Conservation (phyloP, 1,140 invertebrate genomes). For the Zaprionus ghesquierei region DNA sequence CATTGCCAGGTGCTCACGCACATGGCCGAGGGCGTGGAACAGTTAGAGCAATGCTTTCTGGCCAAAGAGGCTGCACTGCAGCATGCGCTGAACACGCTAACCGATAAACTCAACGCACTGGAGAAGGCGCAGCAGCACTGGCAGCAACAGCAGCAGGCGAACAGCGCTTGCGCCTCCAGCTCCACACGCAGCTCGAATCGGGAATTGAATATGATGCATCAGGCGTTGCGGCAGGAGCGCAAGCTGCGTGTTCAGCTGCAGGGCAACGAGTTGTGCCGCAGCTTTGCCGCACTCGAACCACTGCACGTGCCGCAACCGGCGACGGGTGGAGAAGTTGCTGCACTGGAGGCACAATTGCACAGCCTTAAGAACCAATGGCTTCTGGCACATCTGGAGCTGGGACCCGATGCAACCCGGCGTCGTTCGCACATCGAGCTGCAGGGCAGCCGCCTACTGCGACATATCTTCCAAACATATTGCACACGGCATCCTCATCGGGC, state of each 20-base stretch:
- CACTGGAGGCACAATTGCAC: conserved; percentile 49
- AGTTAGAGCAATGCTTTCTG: conserved; percentile 56
- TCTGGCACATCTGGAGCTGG: conserved; percentile 54
- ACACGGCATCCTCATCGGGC: conserved; percentile 66
- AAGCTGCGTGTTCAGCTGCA: conserved; percentile 49
- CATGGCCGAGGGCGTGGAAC: conserved; percentile 60
- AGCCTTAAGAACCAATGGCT: conserved; percentile 62
- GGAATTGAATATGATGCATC: conserved; percentile 61
- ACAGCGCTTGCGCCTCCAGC: conserved; percentile 54
- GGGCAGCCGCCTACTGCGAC: conserved; percentile 60
- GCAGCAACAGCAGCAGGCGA: conserved; percentile 52
- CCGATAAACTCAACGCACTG: conserved; percentile 47
- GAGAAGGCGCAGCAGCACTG: conserved; percentile 57
- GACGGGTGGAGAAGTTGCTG: conserved; percentile 14
- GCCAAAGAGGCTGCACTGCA: conserved; percentile 56
- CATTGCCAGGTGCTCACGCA: conserved; percentile 84
- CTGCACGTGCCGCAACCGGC: conserved; percentile 55
- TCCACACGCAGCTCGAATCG: conserved; percentile 53
- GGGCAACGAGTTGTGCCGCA: conserved; percentile 34
- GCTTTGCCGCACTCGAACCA: conserved; percentile 57
- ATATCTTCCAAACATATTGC: conserved; percentile 77
- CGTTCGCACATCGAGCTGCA: conserved; percentile 52
- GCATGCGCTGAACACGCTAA: conserved; percentile 45
- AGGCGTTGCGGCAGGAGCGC: conserved; percentile 63
- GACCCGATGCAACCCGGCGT: conserved; percentile 13